Base-by-base conservation (phyloP, 2,888 invertebrate species). In the Proisotoma minuta region DNA sequence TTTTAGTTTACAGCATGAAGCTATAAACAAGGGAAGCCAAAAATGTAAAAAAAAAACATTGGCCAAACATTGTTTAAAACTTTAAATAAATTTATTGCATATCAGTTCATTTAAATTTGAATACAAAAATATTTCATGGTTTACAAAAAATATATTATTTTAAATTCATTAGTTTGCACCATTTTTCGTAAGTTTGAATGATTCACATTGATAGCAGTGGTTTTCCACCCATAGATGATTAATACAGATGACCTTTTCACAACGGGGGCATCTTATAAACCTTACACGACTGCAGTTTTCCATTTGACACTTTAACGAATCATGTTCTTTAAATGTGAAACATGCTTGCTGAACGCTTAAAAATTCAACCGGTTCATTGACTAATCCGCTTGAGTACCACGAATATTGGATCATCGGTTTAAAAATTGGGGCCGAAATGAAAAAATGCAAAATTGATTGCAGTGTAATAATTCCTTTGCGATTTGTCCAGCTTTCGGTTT, bases 371-470 rank as follows among this genome's bases (percentile, higher is more conserved):
- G 8, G 8, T 10, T 10, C 47, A 18, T 10, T 18, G 5, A 18
- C 10, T 18, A 47, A 47, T 18, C 47, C 47, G 5, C n/a, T n/a
- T 47, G 47, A 47, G 20, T 47, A 47, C 47, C 47, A 47, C 5
- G 47, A 47, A 47, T 47, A 47, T 47, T 47, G 5, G 5, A 47
- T 47, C 47, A 47, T 47, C 18, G 47, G 47, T 47, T n/a, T 10
- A 18, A 47, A 47, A 10, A 47, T 47, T 15, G 47, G 47, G 47
- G 47, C 47, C 10, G 47, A 47, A n/a, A 47, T 47, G 5, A n/a
- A 18, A 47, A n/a, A 20, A 20, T 47, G 47, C 5, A 47, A 18
- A 20, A 47, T 10, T n/a, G 47, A 47, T 47, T 47, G 47, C 12
- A 47, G 18, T 18, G 5, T 47, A 5, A 47, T 15, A 47, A 47